Base-by-base conservation (phyloP, 2,888 invertebrate species). In the Campoplex capitator region DNA sequence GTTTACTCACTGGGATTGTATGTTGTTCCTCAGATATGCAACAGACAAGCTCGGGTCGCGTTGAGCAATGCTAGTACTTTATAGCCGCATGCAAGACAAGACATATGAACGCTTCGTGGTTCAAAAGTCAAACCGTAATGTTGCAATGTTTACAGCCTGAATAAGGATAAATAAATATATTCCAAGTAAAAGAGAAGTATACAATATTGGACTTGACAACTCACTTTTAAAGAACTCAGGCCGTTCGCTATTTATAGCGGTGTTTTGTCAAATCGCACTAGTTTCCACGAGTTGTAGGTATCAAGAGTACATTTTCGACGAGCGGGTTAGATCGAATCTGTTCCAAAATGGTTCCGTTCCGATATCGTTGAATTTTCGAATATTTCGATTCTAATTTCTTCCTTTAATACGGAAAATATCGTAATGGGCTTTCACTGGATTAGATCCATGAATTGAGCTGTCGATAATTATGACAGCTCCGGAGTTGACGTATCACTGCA, bases 1-100 rank as follows among this genome's bases (percentile, higher is more conserved):
- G 68, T 82, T 68, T 81, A 74, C 67, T 32, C 67, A 42, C 45
- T 58, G 56, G 18, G 74, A 62, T 67, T 81, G 54, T 81, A 32
- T 67, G 13, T 42, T 81, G 42, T 54, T 32, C 67, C 51, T 58
- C 67, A 65, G 73, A 65, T 32, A 51, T 28, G 35, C 23, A 38
- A 38, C 48, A 48, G 38, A 81, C 45, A 32, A 28, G n/a, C 58
- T 54, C 35, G 18, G 8, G 28, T 23, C 16, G 58, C 56, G 28
- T 48, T 70, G 16, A 32, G 18, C 32, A 1, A 32, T 51, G 35
- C n/a, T 16, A 32, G 71, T 71, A 62, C 32, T 62, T 62, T 16
- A 16, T 32, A 62, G 13, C 32, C 4, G 28, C 28, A 58, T 13
- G 38, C 6, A 23, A 32, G 7, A 62, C 62, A 62, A 62, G 16